Percentiles rank a stretch among this genome's conserved stretches.
phyloP scores from a whole-genome alignment of 2,797 vertebrate species.

The Vipera ursinii region DNA sequence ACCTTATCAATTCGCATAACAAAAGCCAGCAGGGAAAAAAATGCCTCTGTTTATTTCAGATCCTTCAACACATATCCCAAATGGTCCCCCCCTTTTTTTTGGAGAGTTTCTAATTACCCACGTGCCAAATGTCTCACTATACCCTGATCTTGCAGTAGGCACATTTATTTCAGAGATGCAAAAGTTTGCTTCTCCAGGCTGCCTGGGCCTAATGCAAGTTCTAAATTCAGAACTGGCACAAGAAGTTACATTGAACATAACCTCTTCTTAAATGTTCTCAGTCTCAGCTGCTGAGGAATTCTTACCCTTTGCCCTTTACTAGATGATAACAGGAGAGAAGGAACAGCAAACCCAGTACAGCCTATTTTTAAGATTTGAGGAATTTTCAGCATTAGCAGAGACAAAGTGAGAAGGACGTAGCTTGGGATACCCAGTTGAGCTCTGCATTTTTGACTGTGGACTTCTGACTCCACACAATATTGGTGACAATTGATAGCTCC shows the following conservation, averaged over 20 bases:
- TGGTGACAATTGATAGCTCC: background rate
- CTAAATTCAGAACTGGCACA: conserved; percentile 56
- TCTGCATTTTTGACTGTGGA: background rate
- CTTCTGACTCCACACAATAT: background rate
- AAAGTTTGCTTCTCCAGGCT: conserved; percentile 34
- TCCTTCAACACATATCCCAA: conserved; percentile 48
- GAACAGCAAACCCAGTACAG: conserved; percentile 33
- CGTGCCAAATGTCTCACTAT: conserved; percentile 47
- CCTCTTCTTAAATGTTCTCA: conserved; percentile 50
- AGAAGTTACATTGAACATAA: conserved; percentile 56
- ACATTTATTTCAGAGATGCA: conserved; percentile 54
- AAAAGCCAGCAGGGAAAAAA: conserved; percentile 44
- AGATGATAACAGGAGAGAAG: conserved; percentile 46
- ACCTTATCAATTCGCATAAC: background rate
- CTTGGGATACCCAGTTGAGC: background rate
- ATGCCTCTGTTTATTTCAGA: conserved; percentile 43
- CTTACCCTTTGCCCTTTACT: conserved; percentile 55
- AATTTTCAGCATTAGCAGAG: conserved; percentile 58
- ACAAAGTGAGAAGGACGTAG: background rate
- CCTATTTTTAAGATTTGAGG: conserved; percentile 46
- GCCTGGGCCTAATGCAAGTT: conserved; percentile 50
- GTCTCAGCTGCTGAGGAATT: conserved; percentile 31
- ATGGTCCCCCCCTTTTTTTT: conserved; percentile 25
- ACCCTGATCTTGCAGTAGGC: conserved; percentile 36
- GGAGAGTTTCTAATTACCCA: conserved; percentile 52